Base-by-base conservation (phyloP, 2,888 invertebrate species). In the Chaetogeoica ovagalla region DNA sequence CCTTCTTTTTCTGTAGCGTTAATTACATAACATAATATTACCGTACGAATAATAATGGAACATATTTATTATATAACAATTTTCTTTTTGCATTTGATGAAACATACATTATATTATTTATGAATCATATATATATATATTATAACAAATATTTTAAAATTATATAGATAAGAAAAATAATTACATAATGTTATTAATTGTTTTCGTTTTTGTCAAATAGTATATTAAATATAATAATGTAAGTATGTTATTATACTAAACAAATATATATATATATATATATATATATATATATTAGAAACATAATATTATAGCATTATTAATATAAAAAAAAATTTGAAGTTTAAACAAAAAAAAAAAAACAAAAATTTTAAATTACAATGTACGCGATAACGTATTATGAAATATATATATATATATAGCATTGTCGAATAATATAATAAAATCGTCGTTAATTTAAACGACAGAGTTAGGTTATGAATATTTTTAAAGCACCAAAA, bases 41-140 rank as follows among this genome's bases (percentile, higher is more conserved):
- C 5, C 21, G 15, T 21, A 13, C 37, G 37, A 23, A 39, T 60
- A 23, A 60, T 68, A 77, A 69, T 43, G 77, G 77, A 76, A 76
- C 60, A 37, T 62, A 68, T 60, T 68, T 69, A 76, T 76, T 69
- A 76, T 30, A 72, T 62, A 75, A 76, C 23, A 30, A 68, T 76
- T 59, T 75, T 74, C n/a, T 66, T 68, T 76, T n/a, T 68, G 75
- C 75, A 76, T 76, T 76, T 68, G 59, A 68, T 68, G 59, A 66
- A 75, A 43, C 1, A 37, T 55, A 74, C 63, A 55, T 72, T 57
- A 70, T 70, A 55, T 55, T 6, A 55, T 55, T 19, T 55, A 73
- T 73, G 63, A 63, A 63, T 65, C 65, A 74, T 74, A 63, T 72
- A 62, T 23, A 43, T 23, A 55, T 71, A 37, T 15, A 39, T 59